These are phyloP conservation scores for Agraylea sexmaculata DNA, from an alignment of 1,140 invertebrate genomes.

Conservation along the genomic window DNA sequence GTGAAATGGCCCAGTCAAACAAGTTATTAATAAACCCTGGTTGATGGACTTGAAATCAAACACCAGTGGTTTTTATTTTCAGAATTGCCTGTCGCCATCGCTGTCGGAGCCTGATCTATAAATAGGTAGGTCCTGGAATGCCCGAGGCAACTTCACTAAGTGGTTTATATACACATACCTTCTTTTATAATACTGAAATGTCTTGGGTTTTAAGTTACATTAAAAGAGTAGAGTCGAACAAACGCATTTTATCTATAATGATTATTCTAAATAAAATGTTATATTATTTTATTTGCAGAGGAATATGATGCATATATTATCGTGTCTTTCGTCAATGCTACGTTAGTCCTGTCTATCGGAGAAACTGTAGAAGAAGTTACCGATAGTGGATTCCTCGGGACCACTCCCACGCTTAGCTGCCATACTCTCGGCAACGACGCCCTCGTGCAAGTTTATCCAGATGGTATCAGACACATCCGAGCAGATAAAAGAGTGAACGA, in stretches of 20 bases:
- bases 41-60: conserved; percentile 41
- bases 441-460: conserved; percentile 95
- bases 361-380: conserved; percentile 99
- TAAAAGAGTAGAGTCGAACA: conserved; percentile 4
- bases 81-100: conserved; percentile 30
- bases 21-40: conserved; percentile 45
- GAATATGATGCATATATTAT: conserved; percentile 99
- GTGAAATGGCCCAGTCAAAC: conserved; percentile 24
- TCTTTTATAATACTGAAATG: no score
- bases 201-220: no score
- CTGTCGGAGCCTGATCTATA: conserved; percentile 24
- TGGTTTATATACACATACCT: no score
- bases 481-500: conserved; percentile 97
- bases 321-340: conserved; percentile 99
- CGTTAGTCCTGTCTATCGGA: conserved; percentile 96
- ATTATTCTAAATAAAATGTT: conserved; percentile 12
- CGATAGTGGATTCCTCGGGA: conserved; percentile 97
- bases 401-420: conserved; percentile 94
- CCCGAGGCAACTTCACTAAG: no score
- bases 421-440: conserved; percentile 95
- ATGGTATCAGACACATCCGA: conserved; percentile 96
- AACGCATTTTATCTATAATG: neutral
- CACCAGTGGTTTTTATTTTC: conserved; percentile 47
- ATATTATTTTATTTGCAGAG: conserved; percentile 67
- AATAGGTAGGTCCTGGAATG: conserved; percentile 31